A percentile compares a stretch with the other conserved stretches of the same genome.
Evolutionary conservation across 2,888 invertebrate species (phyloP).

Genomic region (Ctenicera cuprea): DNA sequence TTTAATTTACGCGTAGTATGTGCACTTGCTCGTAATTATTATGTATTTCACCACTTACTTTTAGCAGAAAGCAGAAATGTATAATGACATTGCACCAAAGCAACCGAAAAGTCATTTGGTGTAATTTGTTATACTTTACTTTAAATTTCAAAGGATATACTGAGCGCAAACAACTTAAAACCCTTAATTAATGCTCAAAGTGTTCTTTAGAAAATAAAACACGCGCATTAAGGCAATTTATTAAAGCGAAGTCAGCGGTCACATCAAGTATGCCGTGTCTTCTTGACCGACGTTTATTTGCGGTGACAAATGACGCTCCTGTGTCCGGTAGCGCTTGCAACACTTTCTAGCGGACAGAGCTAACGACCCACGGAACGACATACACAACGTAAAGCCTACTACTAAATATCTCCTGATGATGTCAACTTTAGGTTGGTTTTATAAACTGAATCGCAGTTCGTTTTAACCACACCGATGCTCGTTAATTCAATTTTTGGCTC

Average conservation of each 20-base stretch:
- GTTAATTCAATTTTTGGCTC: constrained; percentile 54
- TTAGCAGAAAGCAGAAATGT: no score
- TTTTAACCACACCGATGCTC: constrained; percentile 40
- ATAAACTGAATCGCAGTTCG: constrained; percentile 46
- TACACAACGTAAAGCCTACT: constrained; percentile 51
- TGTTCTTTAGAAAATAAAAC: constrained; percentile 47
- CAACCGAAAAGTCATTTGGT: no score
- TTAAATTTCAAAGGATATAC: constrained; percentile 23
- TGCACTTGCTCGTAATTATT: no score
- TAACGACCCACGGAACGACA: constrained; percentile 61
- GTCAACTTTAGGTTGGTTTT: constrained; percentile 37
- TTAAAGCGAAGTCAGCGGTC: constrained; percentile 51
- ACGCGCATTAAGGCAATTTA: constrained; percentile 51
- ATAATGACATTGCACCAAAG: no score
- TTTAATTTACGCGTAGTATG: no score
- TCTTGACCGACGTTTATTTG: constrained; percentile 57
- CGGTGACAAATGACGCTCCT: constrained; percentile 63
- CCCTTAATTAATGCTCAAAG: constrained; percentile 42
- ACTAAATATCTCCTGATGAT: constrained; percentile 35
- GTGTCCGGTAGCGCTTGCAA: constrained; percentile 63
- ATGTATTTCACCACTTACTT: no score
- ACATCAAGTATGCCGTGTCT: constrained; percentile 49
- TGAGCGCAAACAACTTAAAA: constrained; percentile 41
- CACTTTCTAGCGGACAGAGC: constrained; percentile 65
- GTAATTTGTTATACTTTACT: constrained; percentile 1